A percentile compares a stretch with the other conserved stretches of the same genome.
Conservation (phyloP, 1,140 invertebrate genomes). For the Drosophila ambigua region DNA sequence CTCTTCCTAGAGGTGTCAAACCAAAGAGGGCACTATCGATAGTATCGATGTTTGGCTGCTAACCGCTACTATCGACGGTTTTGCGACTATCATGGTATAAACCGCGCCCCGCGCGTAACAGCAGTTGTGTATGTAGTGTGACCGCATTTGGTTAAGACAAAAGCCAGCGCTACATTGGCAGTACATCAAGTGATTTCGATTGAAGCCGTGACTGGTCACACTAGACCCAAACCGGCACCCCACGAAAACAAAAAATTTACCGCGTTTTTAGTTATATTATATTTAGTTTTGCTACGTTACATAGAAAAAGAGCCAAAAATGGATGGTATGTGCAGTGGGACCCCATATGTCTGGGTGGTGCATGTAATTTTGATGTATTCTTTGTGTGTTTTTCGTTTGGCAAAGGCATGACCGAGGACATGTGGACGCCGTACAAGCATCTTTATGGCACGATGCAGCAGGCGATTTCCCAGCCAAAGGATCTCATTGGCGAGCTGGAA, state of each 20-base stretch:
- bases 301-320: conserved; percentile 27
- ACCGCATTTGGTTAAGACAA: neutral
- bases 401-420: conserved; percentile 86
- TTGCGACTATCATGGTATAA: neutral
- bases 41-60: no score
- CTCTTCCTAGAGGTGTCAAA: no score
- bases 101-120: conserved; percentile 47
- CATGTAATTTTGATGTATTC: neutral
- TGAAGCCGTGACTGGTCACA: neutral
- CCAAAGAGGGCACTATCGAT: no score
- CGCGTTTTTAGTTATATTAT: no score
- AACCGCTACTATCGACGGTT: no score
- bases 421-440: conserved; percentile 95
- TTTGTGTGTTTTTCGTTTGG: neutral
- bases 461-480: conserved; percentile 87
- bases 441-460: conserved; percentile 89
- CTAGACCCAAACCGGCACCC: neutral
- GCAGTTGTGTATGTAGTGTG: conserved; percentile 19
- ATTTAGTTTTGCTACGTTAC: no score
- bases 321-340: conserved; percentile 50
- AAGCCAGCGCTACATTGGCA: neutral
- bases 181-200: no score
- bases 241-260: conserved; percentile 2
- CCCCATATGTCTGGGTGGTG: neutral
- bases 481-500: conserved; percentile 91